phyloP scores from a whole-genome alignment of 1,140 invertebrate species.

The Drosophila gunungcola region DNA sequence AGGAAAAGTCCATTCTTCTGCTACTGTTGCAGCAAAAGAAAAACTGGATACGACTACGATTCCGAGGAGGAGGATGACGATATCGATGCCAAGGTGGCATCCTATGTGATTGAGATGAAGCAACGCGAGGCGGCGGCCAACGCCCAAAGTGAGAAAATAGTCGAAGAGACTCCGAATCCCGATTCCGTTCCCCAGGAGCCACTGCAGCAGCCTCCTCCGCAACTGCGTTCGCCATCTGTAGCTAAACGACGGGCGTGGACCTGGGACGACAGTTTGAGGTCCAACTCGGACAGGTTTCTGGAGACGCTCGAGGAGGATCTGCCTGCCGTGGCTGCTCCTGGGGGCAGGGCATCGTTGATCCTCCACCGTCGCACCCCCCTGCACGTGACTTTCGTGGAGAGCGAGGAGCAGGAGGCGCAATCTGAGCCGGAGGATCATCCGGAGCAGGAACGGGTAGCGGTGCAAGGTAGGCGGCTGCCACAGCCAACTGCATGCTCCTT shows the following conservation, averaged over 20 bases:
- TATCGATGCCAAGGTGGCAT: slow-evolving; percentile 84
- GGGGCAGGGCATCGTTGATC: slow-evolving; percentile 49
- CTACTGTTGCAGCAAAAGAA: background rate
- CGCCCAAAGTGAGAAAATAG: slow-evolving; percentile 65
- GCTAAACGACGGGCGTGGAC: slow-evolving; percentile 70
- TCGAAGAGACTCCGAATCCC: slow-evolving; percentile 22
- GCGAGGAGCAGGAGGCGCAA: slow-evolving; percentile 12
- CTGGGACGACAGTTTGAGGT: slow-evolving; percentile 84
- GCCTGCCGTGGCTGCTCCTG: slow-evolving; percentile 27
- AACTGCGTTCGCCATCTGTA: slow-evolving; percentile 3
- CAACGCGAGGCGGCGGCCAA: slow-evolving; percentile 55
- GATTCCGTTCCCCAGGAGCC: slow-evolving; percentile 24
- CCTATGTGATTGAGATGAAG: slow-evolving; percentile 83
- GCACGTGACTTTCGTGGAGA: slow-evolving; percentile 61
- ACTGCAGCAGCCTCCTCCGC: slow-evolving; percentile 24
- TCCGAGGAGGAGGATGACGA: slow-evolving; percentile 84
- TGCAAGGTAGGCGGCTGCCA: slow-evolving; percentile 67
- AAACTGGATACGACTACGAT: slow-evolving; percentile 55
- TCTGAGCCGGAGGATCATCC: background rate
- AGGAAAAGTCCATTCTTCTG: slow-evolving; percentile 12
- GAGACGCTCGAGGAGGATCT: slow-evolving; percentile 82
- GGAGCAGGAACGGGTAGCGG: slow-evolving; percentile 21
- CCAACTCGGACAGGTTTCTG: slow-evolving; percentile 83
- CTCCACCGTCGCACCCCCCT: slow-evolving; percentile 68
- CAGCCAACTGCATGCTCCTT: slow-evolving; percentile 56